phyloP scores from a whole-genome alignment of 1,140 invertebrate species.

The Probaryconus sp. region DNA sequence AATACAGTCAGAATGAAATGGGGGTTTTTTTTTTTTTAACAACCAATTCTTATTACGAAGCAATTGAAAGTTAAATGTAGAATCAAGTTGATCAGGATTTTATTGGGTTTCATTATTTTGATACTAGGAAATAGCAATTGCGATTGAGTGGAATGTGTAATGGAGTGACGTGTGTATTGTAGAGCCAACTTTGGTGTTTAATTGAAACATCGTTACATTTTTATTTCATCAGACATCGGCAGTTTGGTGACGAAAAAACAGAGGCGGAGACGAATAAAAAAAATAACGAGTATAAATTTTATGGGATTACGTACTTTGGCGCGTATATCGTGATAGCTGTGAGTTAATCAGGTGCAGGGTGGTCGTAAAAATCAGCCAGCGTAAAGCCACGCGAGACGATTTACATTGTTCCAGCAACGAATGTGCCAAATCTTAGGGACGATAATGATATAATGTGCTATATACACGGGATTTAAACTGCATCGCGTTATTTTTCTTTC shows the following conservation, averaged over 20 bases:
- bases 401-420: constrained; percentile 47
- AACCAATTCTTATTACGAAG: no score
- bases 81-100: no score
- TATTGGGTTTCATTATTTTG: constrained; percentile 5
- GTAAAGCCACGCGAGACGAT: constrained; percentile 47
- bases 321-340: constrained; percentile 37
- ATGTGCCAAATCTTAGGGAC: constrained; percentile 56
- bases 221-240: constrained; percentile 41
- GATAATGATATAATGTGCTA: constrained; percentile 42
- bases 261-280: constrained; percentile 1
- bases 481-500: constrained; percentile 13
- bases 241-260: constrained; percentile 5
- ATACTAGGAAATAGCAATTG: not conserved
- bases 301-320: constrained; percentile 52
- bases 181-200: constrained; percentile 43
- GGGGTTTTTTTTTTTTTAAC: no score
- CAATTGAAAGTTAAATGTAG: not conserved
- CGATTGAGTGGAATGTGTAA: constrained; percentile 24
- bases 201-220: constrained; percentile 48
- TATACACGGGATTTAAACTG: constrained; percentile 10
- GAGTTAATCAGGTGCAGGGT: constrained; percentile 51
- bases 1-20: no score
- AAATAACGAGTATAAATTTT: constrained; percentile 46
- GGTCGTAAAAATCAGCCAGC: constrained; percentile 57
- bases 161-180: constrained; percentile 4